Evolutionary conservation across 1,140 invertebrate species (phyloP), one percentile per base, ranked within the genome.

Genomic region (Philopotamus ludificatus): DNA sequence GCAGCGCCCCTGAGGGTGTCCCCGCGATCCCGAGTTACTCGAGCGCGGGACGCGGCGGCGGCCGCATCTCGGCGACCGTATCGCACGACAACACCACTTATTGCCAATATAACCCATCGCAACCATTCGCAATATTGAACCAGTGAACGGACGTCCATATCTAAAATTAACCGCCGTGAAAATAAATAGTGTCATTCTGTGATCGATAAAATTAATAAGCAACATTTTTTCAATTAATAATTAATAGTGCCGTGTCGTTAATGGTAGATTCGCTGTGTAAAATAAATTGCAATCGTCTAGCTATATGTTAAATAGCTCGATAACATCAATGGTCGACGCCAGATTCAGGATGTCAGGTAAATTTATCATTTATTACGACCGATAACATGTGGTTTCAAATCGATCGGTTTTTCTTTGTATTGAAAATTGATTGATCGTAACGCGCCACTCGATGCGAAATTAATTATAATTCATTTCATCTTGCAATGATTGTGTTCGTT

Each of bases 331-430:
- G 54, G 67, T 59, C 34, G 63, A 66, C 55, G 60, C 65, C n/a
- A 25, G 65, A 23, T 67, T 61, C 53, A 67, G 59, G 22, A 67
- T 67, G 65, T 67, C 65, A 67, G 65, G 65, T 67, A 39, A n/a
- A 47, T 47, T 15, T n/a, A n/a, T n/a, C n/a, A n/a, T n/a, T n/a
- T n/a, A n/a, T n/a, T n/a, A n/a, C n/a, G n/a, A n/a, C n/a, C n/a
- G n/a, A n/a, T n/a, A n/a, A n/a, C n/a, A n/a, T n/a, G n/a, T n/a
- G n/a, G n/a, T n/a, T n/a, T n/a, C n/a, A n/a, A n/a, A n/a, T n/a
- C n/a, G n/a, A n/a, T n/a, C n/a, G n/a, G n/a, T n/a, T n/a, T n/a
- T n/a, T n/a, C n/a, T n/a, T n/a, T n/a, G n/a, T n/a, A n/a, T n/a
- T n/a, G n/a, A n/a, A n/a, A n/a, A n/a, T n/a, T n/a, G n/a, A n/a